Evolutionary conservation across 2,113 vertebrate genomes (phyloP).

Genomic region (Coracopsis vasa): DNA sequence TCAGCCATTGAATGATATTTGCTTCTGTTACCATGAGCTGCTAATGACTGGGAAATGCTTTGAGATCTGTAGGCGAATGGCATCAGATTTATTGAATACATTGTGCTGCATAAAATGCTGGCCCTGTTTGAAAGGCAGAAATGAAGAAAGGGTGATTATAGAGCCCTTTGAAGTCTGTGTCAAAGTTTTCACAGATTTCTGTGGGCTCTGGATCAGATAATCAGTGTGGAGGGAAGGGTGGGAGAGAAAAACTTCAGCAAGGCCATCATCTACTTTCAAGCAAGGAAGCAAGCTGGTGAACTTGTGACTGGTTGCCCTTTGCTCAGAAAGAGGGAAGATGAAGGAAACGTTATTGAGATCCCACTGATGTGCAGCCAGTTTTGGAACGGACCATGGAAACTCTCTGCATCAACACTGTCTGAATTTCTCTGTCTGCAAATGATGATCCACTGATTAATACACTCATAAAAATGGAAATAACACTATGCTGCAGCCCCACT

Average conservation of each 20-base stretch:
- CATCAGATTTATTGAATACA: background rate
- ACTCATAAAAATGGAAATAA: constrained; percentile 3
- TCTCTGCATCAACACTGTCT: background rate
- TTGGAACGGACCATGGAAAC: background rate
- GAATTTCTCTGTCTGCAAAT: background rate
- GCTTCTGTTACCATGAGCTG: background rate
- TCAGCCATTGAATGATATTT: background rate
- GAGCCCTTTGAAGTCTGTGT: background rate
- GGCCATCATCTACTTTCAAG: background rate
- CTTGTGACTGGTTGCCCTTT: background rate
- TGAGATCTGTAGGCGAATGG: background rate
- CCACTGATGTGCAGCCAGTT: background rate
- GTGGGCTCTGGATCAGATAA: background rate
- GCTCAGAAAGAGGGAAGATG: background rate
- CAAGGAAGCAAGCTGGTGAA: background rate
- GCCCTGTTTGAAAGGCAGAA: background rate
- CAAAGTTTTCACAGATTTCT: background rate
- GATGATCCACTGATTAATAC: background rate
- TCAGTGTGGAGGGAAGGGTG: background rate
- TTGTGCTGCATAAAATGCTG: background rate
- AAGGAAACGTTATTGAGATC: background rate
- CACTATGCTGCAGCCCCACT: background rate
- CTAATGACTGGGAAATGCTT: background rate
- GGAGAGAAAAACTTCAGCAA: background rate
- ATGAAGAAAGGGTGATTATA: background rate